These are phyloP conservation scores for Platyscapa corneri DNA, from an alignment of 1,140 invertebrate genomes.

Conservation along the genomic window DNA sequence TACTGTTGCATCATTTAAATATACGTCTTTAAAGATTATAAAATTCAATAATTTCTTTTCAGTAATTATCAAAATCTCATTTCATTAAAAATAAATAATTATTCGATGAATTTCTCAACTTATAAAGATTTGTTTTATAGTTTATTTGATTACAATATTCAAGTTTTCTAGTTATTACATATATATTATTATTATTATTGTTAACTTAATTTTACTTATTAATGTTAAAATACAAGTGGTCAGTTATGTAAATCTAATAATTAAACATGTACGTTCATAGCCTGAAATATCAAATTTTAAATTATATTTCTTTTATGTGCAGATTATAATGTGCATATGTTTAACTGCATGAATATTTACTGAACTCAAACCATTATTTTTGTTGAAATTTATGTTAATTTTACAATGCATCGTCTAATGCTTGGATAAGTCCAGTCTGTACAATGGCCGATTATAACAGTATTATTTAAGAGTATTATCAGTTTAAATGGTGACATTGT, in stretches of 20 bases:
- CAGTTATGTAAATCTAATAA: conserved; percentile 12
- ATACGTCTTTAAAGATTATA: too few species aligned
- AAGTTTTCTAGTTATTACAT: too few species aligned
- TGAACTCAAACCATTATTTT: conserved; percentile 2
- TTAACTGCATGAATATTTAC: conserved; percentile 4
- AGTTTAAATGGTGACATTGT: neutral
- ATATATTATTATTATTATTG: neutral
- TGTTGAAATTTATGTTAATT: conserved; percentile 9
- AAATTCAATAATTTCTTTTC: too few species aligned
- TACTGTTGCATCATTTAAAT: too few species aligned
- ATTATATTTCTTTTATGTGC: neutral
- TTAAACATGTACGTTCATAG: neutral
- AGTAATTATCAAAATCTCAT: too few species aligned
- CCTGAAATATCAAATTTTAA: neutral
- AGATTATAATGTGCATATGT: neutral
- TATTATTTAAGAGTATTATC: too few species aligned
- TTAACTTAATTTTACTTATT: neutral
- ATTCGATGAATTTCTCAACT: neutral
- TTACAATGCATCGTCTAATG: neutral
- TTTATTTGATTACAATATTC: too few species aligned
- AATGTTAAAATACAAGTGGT: neutral
- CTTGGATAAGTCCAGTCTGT: neutral
- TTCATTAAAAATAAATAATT: too few species aligned
- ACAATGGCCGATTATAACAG: neutral
- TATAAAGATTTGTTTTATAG: neutral